These are phyloP conservation scores for Sylvietta virens DNA, from an alignment of 2,113 vertebrate species.

Conservation along the genomic window DNA sequence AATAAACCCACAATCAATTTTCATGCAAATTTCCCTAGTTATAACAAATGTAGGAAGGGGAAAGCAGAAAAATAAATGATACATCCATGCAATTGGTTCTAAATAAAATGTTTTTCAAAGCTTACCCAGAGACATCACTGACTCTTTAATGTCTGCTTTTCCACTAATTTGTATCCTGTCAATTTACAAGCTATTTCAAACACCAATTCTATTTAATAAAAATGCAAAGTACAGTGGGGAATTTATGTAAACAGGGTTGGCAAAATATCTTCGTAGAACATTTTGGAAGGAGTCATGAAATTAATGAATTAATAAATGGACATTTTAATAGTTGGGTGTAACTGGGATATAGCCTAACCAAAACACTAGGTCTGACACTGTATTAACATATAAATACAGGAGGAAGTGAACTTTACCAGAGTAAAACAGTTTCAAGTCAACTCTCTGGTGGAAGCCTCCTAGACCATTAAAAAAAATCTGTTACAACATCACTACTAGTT, in stretches of 20 bases:
- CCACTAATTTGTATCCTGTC: conserved; percentile 49
- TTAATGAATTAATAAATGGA: conserved; percentile 12
- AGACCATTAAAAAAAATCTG: background rate
- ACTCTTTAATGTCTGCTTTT: conserved; percentile 16
- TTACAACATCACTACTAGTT: background rate
- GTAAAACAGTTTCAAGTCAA: background rate
- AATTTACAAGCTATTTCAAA: conserved; percentile 52
- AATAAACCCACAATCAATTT: background rate
- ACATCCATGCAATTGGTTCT: background rate
- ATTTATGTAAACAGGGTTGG: conserved; percentile 47
- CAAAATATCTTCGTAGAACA: conserved; percentile 25
- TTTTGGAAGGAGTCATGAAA: conserved; percentile 4
- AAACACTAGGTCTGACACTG: background rate
- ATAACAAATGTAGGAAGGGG: background rate
- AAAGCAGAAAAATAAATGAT: conserved; percentile 35
- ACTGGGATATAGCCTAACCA: background rate
- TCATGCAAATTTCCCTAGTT: conserved; percentile 24
- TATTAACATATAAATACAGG: background rate
- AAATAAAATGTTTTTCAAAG: conserved; percentile 45
- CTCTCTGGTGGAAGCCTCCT: background rate
- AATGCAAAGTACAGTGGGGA: conserved; percentile 44
- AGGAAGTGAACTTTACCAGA: background rate
- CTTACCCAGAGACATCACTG: conserved; percentile 16
- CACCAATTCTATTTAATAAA: conserved; percentile 50
- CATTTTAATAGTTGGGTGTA: background rate